phyloP scores from a whole-genome alignment of 1,140 invertebrate genomes.

The Caenorhabditis briggsae region DNA sequence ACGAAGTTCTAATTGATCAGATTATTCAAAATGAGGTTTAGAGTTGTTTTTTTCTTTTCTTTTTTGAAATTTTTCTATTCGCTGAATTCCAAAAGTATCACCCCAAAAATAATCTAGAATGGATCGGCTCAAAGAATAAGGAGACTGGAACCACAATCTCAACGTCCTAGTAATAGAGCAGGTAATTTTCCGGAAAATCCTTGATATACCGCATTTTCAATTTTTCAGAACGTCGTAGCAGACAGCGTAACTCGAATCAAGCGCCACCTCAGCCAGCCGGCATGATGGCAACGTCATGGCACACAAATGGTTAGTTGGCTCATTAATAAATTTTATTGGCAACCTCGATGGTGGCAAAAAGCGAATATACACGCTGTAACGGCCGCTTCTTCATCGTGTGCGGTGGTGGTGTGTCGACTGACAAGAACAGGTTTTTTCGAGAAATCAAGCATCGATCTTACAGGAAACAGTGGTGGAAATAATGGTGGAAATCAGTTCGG shows the following conservation, averaged over 20 bases:
- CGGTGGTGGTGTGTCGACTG: not conserved
- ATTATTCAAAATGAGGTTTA: too few relatives aligned
- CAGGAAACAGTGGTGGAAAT: not conserved
- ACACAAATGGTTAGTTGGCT: constrained; percentile 7
- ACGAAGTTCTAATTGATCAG: not conserved
- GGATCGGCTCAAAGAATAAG: not conserved
- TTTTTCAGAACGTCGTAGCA: not conserved
- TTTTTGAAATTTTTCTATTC: too few relatives aligned
- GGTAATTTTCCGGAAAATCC: not conserved
- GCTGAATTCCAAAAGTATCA: too few relatives aligned
- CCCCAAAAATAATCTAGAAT: not conserved
- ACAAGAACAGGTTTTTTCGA: not conserved
- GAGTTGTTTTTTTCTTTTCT: too few relatives aligned
- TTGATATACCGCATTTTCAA: not conserved
- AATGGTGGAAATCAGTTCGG: not conserved
- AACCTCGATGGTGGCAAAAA: not conserved
- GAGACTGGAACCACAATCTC: not conserved
- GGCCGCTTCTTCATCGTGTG: constrained; percentile 17
- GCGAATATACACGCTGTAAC: not conserved
- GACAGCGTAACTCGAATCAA: not conserved
- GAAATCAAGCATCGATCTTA: not conserved
- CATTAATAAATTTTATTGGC: not conserved
- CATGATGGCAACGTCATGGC: constrained; percentile 31
- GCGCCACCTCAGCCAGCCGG: too few relatives aligned
- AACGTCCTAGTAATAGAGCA: not conserved